Base-by-base conservation (phyloP, 2,113 vertebrate genomes). In the Zootoca vivipara region DNA sequence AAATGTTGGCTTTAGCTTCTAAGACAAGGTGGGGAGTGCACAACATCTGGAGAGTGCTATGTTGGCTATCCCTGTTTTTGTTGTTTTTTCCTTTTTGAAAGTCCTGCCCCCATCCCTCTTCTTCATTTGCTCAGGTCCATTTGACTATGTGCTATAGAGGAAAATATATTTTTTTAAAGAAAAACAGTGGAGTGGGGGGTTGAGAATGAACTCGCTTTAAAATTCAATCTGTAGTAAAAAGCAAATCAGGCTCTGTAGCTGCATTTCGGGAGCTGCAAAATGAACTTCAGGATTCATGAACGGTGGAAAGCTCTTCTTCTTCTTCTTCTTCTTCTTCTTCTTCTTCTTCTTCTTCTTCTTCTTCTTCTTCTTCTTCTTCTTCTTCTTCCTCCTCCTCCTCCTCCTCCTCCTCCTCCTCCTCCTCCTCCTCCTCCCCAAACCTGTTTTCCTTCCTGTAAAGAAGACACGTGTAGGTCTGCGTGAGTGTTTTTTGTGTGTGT, bases 251-350 rank as follows among this genome's bases (percentile, higher is more conserved):
- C 15, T 65, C 84, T 78, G 9, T 65, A 65, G 26, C 16, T 20
- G 35, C 15, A 28, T 8, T 67, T 67, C n/a, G 81, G 22, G 22
- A 65, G 42, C n/a, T 33, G 15, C 22, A 73, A 73, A 75, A 72
- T 58, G 46, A 73, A 40, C 42, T 72, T 1, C 24, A 0, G 38
- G 15, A 0, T 0, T 73, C 81, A n/a, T 30, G 3, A 80, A 10
- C 35, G 77, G 42, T n/a, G 10, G 30, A 30, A 65, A 12, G 30
- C 62, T 33, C 22, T 46, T 13, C 5, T 78, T 38, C 46, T 46
- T 46, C 46, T 46, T 10, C 40, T 42, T 42, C 40, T 42, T 42
- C 40, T 42, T 42, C 40, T 42, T 42, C 40, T 42, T 42, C 40
- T 42, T 42, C 40, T 42, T 42, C 40, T 42, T 42, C 46, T 46